phyloP scores from a whole-genome alignment of 2,113 vertebrate species.

The Otus sunia region DNA sequence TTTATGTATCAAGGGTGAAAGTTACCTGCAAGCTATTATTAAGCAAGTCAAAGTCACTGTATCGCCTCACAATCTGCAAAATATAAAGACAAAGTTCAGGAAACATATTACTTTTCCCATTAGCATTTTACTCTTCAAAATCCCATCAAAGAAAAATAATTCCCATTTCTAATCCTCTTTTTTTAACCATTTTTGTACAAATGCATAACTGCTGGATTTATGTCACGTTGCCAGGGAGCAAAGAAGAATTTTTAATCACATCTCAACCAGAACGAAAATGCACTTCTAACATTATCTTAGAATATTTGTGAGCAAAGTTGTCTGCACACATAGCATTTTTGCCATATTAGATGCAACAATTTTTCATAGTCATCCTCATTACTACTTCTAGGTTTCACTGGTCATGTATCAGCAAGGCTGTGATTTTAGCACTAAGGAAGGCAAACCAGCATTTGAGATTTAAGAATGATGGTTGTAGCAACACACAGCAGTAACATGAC shows the following conservation, averaged over 20 bases:
- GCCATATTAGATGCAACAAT: not conserved
- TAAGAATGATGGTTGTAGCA: not conserved
- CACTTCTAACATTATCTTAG: not conserved
- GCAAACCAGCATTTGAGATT: not conserved
- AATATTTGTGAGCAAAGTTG: not conserved
- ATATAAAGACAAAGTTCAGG: constrained; percentile 37
- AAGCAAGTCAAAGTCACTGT: constrained; percentile 96
- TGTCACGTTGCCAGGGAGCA: not conserved
- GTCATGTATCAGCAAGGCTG: not conserved
- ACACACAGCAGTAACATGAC: not conserved
- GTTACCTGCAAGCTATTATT: constrained; percentile 95
- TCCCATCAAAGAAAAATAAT: not conserved
- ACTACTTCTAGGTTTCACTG: not conserved
- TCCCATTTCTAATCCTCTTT: not conserved
- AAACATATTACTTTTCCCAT: not conserved
- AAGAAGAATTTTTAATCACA: not conserved
- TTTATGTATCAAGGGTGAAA: not conserved
- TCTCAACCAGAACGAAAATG: not conserved
- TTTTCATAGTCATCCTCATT: not conserved
- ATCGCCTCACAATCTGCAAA: constrained; percentile 92
- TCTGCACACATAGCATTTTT: not conserved
- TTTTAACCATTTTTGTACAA: not conserved
- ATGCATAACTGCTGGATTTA: not conserved
- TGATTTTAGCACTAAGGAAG: not conserved
- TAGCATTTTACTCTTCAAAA: not conserved